These are phyloP conservation scores for Acanthosepion lycidas DNA, from an alignment of 2,888 invertebrate genomes.

Conservation along the genomic window DNA sequence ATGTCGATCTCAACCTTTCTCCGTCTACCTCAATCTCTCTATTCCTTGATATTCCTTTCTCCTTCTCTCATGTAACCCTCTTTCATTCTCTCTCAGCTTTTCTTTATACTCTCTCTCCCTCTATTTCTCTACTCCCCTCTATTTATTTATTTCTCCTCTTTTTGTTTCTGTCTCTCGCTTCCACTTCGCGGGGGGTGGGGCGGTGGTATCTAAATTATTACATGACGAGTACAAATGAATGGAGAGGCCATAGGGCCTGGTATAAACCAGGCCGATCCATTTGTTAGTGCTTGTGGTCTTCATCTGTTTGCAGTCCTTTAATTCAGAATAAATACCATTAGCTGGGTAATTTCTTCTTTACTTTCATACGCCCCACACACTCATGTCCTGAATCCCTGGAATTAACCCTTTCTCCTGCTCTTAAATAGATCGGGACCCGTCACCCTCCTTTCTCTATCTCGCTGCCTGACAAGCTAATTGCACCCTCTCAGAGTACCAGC, in stretches of 20 bases:
- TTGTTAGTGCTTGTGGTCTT: slow-evolving; percentile 33
- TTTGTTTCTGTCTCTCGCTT: neutral
- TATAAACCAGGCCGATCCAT: neutral
- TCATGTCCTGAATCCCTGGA: neutral
- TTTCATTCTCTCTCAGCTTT: no score
- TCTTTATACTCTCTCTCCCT: neutral
- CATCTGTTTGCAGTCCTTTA: neutral
- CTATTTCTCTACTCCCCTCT: neutral
- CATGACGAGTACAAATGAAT: neutral
- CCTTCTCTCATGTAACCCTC: no score
- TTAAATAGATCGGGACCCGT: slow-evolving; percentile 33
- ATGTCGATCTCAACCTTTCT: no score
- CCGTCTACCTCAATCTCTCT: no score
- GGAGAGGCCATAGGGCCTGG: neutral
- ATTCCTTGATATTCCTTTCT: no score
- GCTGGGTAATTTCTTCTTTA: neutral
- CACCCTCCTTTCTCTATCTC: neutral
- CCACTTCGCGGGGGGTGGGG: neutral
- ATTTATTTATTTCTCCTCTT: neutral
- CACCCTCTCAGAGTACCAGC: neutral
- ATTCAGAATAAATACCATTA: slow-evolving; percentile 1
- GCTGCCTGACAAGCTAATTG: neutral
- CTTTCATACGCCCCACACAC: neutral
- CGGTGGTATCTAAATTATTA: slow-evolving; percentile 33
- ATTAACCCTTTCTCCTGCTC: neutral